phyloP scores from a whole-genome alignment of 2,888 invertebrate genomes.

The Stenurella melanura region DNA sequence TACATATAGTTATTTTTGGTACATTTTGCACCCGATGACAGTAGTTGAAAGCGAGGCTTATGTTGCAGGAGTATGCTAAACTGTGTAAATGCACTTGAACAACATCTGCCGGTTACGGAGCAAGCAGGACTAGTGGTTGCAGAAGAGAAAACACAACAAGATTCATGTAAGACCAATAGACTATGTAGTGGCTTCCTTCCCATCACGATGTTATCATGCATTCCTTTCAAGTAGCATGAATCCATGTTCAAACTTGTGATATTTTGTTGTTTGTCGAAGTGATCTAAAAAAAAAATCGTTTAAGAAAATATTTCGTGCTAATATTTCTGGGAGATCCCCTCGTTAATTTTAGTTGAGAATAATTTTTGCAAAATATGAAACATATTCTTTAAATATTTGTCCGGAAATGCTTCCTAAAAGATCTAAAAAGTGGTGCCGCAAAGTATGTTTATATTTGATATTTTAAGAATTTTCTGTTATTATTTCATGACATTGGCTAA shows the following conservation, averaged over 20 bases:
- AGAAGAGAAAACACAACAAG: constrained; percentile 86
- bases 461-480: too few relatives aligned
- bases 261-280: background rate
- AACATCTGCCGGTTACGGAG: constrained; percentile 87
- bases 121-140: constrained; percentile 86
- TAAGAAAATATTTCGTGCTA: too few relatives aligned
- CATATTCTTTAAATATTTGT: too few relatives aligned
- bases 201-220: constrained; percentile 26
- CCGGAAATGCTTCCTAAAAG: too few relatives aligned
- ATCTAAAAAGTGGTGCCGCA: too few relatives aligned
- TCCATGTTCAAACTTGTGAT: constrained; percentile 19
- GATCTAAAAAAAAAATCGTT: too few relatives aligned
- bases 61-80: constrained; percentile 94
- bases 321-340: too few relatives aligned
- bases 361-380: too few relatives aligned
- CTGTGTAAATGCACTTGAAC: constrained; percentile 95
- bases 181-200: constrained; percentile 32
- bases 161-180: constrained; percentile 81
- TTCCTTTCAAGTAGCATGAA: constrained; percentile 35
- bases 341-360: too few relatives aligned
- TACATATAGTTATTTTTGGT: constrained; percentile 26
- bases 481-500: too few relatives aligned
- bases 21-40: constrained; percentile 31
- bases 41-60: constrained; percentile 53
- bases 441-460: too few relatives aligned